These are phyloP conservation scores for Antennarius maculatus DNA, from an alignment of 2,797 vertebrate species.

Conservation along the genomic window DNA sequence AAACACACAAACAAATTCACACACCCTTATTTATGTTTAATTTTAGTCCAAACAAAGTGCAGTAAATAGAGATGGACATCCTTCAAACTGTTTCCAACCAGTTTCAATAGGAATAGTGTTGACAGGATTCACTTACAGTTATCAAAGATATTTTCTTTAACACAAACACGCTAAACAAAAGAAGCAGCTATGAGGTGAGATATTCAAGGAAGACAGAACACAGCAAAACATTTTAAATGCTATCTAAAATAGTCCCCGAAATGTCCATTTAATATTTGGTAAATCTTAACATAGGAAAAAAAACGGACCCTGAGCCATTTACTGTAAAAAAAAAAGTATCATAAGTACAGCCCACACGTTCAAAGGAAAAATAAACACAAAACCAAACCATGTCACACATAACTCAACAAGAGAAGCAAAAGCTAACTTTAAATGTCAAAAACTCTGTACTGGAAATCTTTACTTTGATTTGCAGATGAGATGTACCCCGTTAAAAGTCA, in stretches of 20 bases:
- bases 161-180: not conserved
- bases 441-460: not conserved
- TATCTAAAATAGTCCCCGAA: not conserved
- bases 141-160: constrained; percentile 8
- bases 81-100: not conserved
- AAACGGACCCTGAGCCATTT: not conserved
- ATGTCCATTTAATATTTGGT: not conserved
- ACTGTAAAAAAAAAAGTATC: constrained; percentile 8
- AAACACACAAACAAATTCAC: too few relatives aligned
- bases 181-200: not conserved
- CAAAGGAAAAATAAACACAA: constrained; percentile 23
- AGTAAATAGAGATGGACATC: not conserved
- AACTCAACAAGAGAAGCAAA: constrained; percentile 9
- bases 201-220: not conserved
- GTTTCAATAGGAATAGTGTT: not conserved
- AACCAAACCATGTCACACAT: not conserved
- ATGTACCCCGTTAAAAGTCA: not conserved
- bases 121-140: not conserved
- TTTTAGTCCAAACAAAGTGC: too few relatives aligned
- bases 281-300: not conserved
- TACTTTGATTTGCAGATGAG: not conserved
- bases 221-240: constrained; percentile 6
- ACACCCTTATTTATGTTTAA: too few relatives aligned
- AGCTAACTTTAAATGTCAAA: constrained; percentile 1
- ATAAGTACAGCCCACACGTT: constrained; percentile 10